These are phyloP conservation scores for Ptilodon capucinus DNA, from an alignment of 2,888 invertebrate species.

Conservation along the genomic window DNA sequence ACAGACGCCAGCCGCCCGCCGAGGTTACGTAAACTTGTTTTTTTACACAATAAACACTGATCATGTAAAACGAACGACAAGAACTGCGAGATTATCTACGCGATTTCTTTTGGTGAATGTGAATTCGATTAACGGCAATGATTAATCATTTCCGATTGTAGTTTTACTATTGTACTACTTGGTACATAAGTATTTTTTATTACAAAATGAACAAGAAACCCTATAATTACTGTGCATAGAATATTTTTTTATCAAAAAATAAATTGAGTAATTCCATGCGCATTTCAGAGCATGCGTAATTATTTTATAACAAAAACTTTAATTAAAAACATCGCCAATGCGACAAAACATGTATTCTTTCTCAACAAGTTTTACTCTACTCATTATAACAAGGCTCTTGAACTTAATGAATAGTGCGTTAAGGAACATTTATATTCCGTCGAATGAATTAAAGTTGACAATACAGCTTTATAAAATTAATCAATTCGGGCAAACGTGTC, in stretches of 20 bases:
- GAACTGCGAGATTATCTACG: constrained; percentile 4
- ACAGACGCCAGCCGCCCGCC: constrained; percentile 4
- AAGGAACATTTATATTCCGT: not conserved
- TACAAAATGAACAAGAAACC: not conserved
- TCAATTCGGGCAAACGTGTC: not conserved
- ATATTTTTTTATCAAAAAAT: not conserved
- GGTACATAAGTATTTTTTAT: not conserved
- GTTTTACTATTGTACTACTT: not conserved
- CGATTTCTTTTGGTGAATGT: constrained; percentile 10
- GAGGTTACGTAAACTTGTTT: constrained; percentile 12
- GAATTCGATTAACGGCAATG: constrained; percentile 8
- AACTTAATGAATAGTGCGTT: not conserved
- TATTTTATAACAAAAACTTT: not conserved
- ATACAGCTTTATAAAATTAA: not conserved
- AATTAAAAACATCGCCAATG: not conserved
- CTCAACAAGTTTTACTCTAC: not conserved
- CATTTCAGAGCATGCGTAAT: not conserved
- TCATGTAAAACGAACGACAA: constrained; percentile 2
- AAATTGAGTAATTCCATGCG: not conserved
- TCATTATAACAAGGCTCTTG: not conserved
- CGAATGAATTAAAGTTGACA: not conserved
- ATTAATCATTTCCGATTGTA: constrained; percentile 4
- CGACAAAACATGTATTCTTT: not conserved
- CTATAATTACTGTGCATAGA: not conserved
- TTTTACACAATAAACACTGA: constrained; percentile 5